These are phyloP conservation scores for Sarcophilus harrisii DNA, from an alignment of 2,797 vertebrate genomes.

Conservation along the genomic window DNA sequence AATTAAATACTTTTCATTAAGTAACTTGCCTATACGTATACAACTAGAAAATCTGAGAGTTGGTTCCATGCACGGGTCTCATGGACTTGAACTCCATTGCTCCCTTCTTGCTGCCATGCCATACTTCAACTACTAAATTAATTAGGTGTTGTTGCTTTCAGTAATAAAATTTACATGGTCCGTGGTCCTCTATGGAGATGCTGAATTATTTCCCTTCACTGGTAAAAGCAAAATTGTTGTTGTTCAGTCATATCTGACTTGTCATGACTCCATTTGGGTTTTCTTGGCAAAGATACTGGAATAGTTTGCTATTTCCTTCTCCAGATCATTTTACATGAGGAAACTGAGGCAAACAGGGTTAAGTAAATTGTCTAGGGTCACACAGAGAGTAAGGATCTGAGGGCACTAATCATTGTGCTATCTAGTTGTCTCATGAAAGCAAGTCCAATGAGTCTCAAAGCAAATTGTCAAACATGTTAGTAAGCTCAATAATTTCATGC, in stretches of 20 bases:
- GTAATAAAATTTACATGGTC: neutral
- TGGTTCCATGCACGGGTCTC: neutral
- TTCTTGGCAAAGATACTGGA: neutral
- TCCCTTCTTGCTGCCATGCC: neutral
- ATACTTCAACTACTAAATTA: neutral
- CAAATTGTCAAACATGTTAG: constrained; percentile 15
- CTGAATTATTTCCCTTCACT: neutral
- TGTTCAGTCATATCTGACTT: neutral
- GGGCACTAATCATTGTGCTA: neutral
- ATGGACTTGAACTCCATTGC: neutral
- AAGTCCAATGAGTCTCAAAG: neutral
- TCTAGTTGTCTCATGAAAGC: neutral
- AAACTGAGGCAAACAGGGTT: neutral
- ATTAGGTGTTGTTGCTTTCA: neutral
- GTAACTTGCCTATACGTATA: neutral
- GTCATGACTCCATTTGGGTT: neutral
- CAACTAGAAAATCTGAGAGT: neutral
- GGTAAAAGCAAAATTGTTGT: neutral
- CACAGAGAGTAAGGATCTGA: neutral
- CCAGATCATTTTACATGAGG: neutral
- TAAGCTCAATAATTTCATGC: neutral
- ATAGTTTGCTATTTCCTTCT: neutral
- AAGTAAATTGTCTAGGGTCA: neutral
- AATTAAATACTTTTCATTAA: neutral
- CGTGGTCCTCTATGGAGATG: neutral